Evolutionary conservation across 2,888 invertebrate species (phyloP).

Genomic region (Flexamia atlantica): DNA sequence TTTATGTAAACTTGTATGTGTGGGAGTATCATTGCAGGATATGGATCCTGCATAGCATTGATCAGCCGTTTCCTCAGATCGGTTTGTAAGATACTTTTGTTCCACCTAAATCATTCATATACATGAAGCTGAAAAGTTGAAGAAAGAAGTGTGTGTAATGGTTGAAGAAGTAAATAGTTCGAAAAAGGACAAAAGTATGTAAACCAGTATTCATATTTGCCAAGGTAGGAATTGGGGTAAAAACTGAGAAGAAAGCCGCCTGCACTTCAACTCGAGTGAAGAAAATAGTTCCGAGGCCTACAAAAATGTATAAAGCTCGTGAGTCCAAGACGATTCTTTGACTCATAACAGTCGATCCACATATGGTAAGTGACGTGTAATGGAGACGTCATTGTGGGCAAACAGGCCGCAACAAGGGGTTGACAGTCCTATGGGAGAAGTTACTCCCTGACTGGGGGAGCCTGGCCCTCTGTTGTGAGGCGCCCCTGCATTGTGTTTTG

Average conservation of each 20-base stretch:
- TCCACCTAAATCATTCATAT: too few species aligned
- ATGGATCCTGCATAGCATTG: too few species aligned
- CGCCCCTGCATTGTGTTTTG: not conserved
- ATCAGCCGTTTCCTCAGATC: too few species aligned
- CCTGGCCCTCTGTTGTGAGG: not conserved
- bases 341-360: too few species aligned
- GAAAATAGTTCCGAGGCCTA: constrained; percentile 12
- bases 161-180: constrained; percentile 18
- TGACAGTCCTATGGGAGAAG: constrained; percentile 10
- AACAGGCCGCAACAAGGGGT: constrained; percentile 4
- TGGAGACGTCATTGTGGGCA: not conserved
- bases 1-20: too few species aligned
- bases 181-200: constrained; percentile 32
- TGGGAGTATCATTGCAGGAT: too few species aligned
- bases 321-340: too few species aligned
- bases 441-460: not conserved
- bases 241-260: not conserved
- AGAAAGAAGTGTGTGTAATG: constrained; percentile 10
- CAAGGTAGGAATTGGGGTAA: not conserved
- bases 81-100: too few species aligned
- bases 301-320: too few species aligned
- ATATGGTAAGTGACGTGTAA: not conserved
- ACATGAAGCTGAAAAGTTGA: not conserved
- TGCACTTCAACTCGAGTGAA: too few species aligned
- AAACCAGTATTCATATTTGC: constrained; percentile 30